Evolutionary conservation across 2,113 vertebrate genomes (phyloP).

Genomic region (Platichthys stellatus): DNA sequence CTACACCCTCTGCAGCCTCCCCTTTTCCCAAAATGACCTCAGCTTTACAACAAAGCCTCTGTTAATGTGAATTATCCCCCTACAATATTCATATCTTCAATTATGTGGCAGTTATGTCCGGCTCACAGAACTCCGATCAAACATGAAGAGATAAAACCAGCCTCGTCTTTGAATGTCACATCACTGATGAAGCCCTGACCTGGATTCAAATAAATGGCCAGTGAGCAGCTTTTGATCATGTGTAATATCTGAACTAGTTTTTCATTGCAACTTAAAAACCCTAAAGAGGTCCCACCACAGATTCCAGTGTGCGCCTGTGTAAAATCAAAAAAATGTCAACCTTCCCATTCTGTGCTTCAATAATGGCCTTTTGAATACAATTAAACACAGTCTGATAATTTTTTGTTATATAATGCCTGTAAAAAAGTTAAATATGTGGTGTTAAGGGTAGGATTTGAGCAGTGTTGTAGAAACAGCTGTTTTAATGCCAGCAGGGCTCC

Average conservation of each 20-base stretch:
- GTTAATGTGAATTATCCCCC: constrained; percentile 22
- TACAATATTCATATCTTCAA: constrained; percentile 39
- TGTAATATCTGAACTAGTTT: constrained; percentile 18
- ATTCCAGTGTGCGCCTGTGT: not conserved
- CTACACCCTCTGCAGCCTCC: not conserved
- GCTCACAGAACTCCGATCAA: constrained; percentile 41
- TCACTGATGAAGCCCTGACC: constrained; percentile 52
- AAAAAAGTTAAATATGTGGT: not conserved
- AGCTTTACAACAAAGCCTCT: not conserved
- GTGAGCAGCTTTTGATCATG: constrained; percentile 32
- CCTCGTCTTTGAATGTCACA: constrained; percentile 47
- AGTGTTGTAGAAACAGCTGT: not conserved
- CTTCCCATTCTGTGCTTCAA: not conserved
- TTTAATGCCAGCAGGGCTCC: not conserved
- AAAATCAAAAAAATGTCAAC: constrained; percentile 23
- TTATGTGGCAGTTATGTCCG: constrained; percentile 25
- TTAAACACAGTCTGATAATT: not conserved
- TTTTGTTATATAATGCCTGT: not conserved
- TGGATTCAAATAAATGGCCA: constrained; percentile 50
- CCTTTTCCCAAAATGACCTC: constrained; percentile 13
- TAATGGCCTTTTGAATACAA: not conserved
- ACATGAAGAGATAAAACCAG: constrained; percentile 46
- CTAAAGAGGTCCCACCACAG: no score
- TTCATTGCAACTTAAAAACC: not conserved
- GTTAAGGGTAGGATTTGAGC: not conserved